Base-by-base conservation (phyloP, 2,113 vertebrate species). In the Albula goreensis region DNA sequence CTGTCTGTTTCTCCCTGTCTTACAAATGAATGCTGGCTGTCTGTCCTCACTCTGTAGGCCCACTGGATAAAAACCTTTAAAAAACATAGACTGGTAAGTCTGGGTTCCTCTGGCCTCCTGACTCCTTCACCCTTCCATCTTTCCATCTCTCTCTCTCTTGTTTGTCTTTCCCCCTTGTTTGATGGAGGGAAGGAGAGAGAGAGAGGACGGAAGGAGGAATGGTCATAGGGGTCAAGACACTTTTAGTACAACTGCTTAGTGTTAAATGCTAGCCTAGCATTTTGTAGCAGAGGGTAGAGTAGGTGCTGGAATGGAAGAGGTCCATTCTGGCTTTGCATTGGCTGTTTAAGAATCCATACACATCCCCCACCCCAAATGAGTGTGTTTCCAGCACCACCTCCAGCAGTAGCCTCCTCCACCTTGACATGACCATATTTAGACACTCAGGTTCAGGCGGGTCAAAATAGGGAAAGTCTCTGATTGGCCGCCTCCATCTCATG, bases 1-100 rank as follows among this genome's bases (percentile, higher is more conserved):
- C 19, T 81, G 80, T 81, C 41, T 80, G 41, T 9, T 50, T 78
- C 17, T 85, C 41, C 78, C 15, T 53, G 12, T 31, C 49, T 53
- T 74, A 87, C 31, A 80, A 87, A 60, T 82, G 56, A 88, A 49
- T 25, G n/a, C 74, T 87, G 50, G 60, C 84, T 85, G 52, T 60
- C 74, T 66, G 10, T 90, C 88, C 70, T 82, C 77, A 50, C 87
- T 48, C 91, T 90, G 89, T 96, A 96, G 97, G 96, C 94, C 49
- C 90, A 87, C 90, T 97, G 96, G 97, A 93, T 94, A 86, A 93
- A 84, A 87, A 89, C 95, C 89, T 96, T 96, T 90, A 94, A 94
- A 96, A 96, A 93, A 88, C 93, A 85, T 86, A 95, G 90, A 91
- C 91, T 92, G 96, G 96, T 96, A 95, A 98, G 97, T 95, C 87